Percentiles rank a stretch among this genome's conserved stretches.
These are phyloP conservation scores for Peromyscus polionotus DNA, from an alignment of 2,113 vertebrate genomes.

Conservation along the genomic window DNA sequence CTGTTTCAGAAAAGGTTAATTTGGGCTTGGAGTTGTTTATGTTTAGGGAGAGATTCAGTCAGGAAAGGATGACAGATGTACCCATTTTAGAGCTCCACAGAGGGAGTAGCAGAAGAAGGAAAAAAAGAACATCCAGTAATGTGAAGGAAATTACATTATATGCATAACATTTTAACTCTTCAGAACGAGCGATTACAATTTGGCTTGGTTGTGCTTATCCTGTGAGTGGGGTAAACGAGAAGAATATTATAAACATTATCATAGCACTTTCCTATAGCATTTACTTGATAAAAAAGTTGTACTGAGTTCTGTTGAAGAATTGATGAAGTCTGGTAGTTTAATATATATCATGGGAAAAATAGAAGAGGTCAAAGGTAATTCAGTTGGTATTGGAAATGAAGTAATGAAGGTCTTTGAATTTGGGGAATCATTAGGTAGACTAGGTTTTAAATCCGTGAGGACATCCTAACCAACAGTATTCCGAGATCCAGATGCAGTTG, in stretches of 20 bases:
- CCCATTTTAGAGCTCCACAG: neutral
- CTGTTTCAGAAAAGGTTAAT: constrained; percentile 53
- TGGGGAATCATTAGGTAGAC: neutral
- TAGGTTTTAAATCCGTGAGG: neutral
- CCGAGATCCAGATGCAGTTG: neutral
- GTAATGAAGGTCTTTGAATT: neutral
- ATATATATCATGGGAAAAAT: neutral
- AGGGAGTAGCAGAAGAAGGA: neutral
- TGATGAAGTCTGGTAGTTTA: neutral
- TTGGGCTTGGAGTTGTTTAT: neutral
- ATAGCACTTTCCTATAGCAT: neutral
- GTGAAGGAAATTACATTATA: neutral
- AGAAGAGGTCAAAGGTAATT: neutral
- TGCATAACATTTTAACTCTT: neutral
- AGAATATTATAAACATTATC: neutral
- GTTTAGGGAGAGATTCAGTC: neutral
- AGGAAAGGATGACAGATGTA: neutral
- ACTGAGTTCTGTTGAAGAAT: constrained; percentile 46
- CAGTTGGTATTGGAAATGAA: neutral
- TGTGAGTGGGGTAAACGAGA: neutral
- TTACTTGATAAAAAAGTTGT: constrained; percentile 37
- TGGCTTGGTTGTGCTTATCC: neutral
- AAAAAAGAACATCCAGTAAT: constrained; percentile 27
- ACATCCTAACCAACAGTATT: neutral
- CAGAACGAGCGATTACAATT: neutral